phyloP scores from a whole-genome alignment of 2,888 invertebrate genomes.

The Trissoscelio sp. region DNA sequence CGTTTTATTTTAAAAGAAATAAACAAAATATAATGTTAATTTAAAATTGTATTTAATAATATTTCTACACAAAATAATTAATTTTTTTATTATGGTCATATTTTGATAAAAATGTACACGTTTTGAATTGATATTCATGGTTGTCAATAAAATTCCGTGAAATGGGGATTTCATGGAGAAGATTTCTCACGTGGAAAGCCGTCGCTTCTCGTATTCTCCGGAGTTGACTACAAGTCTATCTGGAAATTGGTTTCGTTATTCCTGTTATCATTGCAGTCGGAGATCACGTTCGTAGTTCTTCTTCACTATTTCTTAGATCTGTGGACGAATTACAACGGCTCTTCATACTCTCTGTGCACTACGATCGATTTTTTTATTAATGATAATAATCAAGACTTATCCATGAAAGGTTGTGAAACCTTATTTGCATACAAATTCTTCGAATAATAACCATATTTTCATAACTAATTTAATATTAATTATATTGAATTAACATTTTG shows the following conservation, averaged over 20 bases:
- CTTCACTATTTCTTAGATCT: slow-evolving; percentile 47
- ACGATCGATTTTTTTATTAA: slow-evolving; percentile 17
- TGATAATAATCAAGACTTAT: slow-evolving; percentile 24
- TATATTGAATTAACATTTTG: too few species aligned
- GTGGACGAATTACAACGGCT: slow-evolving; percentile 35
- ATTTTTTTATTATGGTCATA: too few species aligned
- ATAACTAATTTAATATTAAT: too few species aligned
- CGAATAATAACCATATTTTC: too few species aligned
- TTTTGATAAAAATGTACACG: neutral
- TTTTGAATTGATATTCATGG: slow-evolving; percentile 36
- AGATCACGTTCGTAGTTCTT: slow-evolving; percentile 57
- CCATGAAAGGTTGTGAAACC: slow-evolving; percentile 6
- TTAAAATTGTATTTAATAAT: too few species aligned
- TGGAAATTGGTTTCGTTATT: slow-evolving; percentile 68
- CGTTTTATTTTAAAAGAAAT: too few species aligned
- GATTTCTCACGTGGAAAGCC: slow-evolving; percentile 40
- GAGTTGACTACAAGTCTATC: slow-evolving; percentile 51
- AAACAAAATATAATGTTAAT: too few species aligned
- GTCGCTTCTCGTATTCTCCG: slow-evolving; percentile 51
- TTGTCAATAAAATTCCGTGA: slow-evolving; percentile 35
- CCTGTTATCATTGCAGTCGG: slow-evolving; percentile 51
- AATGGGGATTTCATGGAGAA: slow-evolving; percentile 25
- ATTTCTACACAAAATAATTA: too few species aligned
- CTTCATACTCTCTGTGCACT: slow-evolving; percentile 35
- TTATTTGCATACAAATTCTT: neutral